Base-by-base conservation (phyloP, 2,888 invertebrate species). In the Ptychoptera albimana region DNA sequence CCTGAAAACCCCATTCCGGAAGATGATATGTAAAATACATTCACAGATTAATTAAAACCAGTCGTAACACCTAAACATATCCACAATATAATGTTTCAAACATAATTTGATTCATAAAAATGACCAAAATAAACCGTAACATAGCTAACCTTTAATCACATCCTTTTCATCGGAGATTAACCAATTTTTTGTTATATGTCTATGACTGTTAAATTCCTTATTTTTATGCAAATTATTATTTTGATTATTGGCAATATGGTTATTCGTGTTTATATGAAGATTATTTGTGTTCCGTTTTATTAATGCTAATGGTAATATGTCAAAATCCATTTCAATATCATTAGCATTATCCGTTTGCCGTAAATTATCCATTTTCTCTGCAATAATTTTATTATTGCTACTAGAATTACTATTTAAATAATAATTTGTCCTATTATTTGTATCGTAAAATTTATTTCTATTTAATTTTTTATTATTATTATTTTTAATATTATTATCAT, bases 111-210 rank as follows among this genome's bases (percentile, higher is more conserved):
- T 23, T 23, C 23, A 23, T 5, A 23, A 5, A 23, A 23, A 23
- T 23, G 7, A 23, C 23, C 7, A 7, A 23, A 23, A 23, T n/a
- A n/a, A n/a, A n/a, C n/a, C n/a, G n/a, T n/a, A 23, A 23, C 7
- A 5, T 23, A 23, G 7, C 23, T 5, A 23, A 23, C 23, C 23
- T 23, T 23, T 23, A 23, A 23, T 7, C 3, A 5, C 23, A 7
- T 23, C 23, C 23, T 23, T 23, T 23, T 23, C 53, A 51, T 63
- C 59, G 2, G 61, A 58, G 46, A 63, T 59, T 12, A 62, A 47
- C 62, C 63, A 63, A 54, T 63, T 63, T 48, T 48, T 51, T 12
- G 50, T 50, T 23, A 47, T 41, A 45, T 50, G 46, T 44, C 45
- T 45, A 8, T 40, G 31, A 39, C 47, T 47, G 23, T 49, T 44